Evolutionary conservation across 2,888 invertebrate genomes (phyloP).

Genomic region (Ophonus ardosiacus): DNA sequence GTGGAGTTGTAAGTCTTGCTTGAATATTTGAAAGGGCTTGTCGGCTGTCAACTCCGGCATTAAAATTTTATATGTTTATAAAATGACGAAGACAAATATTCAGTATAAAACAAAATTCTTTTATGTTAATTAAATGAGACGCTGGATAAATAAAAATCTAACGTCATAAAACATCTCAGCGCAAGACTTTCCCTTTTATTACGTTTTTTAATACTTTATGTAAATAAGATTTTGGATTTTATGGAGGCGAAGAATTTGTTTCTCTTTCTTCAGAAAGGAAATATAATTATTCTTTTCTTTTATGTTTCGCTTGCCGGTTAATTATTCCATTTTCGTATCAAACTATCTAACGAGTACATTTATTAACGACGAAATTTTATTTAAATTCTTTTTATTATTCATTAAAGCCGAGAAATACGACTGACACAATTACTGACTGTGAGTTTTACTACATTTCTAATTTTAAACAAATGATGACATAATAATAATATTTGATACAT

Average conservation of each 20-base stretch:
- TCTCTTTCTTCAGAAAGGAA: background rate
- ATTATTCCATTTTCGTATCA: constrained; percentile 30
- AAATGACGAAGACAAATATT: constrained; percentile 59
- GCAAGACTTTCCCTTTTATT: constrained; percentile 39
- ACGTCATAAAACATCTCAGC: constrained; percentile 42
- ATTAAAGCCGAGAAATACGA: background rate
- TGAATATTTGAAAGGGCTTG: constrained; percentile 27
- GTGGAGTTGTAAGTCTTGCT: background rate
- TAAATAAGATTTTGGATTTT: constrained; percentile 54
- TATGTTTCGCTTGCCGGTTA: constrained; percentile 26
- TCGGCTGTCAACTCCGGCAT: constrained; percentile 12
- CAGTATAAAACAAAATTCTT: constrained; percentile 47
- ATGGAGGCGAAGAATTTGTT: background rate
- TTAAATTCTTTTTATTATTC: background rate
- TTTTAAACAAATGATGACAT: background rate
- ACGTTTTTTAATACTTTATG: constrained; percentile 57
- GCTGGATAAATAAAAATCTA: constrained; percentile 54
- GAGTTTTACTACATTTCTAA: background rate
- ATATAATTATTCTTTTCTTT: constrained; percentile 38
- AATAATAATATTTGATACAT: too few relatives aligned
- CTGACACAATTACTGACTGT: background rate
- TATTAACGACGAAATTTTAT: background rate
- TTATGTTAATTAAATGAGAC: constrained; percentile 60
- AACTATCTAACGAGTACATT: background rate
- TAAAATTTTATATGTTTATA: constrained; percentile 58